phyloP scores from a whole-genome alignment of 2,888 invertebrate genomes.

The Ctena decussata region DNA sequence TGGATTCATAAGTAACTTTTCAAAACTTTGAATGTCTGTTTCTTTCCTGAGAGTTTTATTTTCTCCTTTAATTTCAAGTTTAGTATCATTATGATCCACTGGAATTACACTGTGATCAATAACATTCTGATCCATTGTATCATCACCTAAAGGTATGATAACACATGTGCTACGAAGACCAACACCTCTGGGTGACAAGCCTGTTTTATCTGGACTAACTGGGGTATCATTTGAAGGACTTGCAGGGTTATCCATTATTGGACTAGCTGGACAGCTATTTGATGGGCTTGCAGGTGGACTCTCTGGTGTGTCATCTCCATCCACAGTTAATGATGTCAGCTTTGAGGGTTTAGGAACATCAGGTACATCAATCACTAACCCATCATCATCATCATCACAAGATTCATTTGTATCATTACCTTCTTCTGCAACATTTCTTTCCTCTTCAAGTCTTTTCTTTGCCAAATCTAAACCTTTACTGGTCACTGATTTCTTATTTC shows the following conservation, averaged over 20 bases:
- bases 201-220: slow-evolving; percentile 22
- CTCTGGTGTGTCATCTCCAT: neutral
- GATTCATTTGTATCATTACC: too few relatives aligned
- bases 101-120: neutral
- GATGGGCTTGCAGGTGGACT: slow-evolving; percentile 20
- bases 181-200: neutral
- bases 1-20: neutral
- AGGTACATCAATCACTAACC: slow-evolving; percentile 53
- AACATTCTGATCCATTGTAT: neutral
- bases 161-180: slow-evolving; percentile 17
- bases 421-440: neutral
- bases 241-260: slow-evolving; percentile 28
- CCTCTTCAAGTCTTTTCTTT: neutral
- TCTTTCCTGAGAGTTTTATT: neutral
- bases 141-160: slow-evolving; percentile 46
- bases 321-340: neutral
- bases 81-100: neutral
- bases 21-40: neutral
- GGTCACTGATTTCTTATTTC: neutral
- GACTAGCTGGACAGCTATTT: neutral
- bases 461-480: neutral
- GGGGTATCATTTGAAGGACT: slow-evolving; percentile 38
- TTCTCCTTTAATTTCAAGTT: neutral
- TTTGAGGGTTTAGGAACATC: neutral
- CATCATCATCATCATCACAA: slow-evolving; percentile 39